A percentile compares a stretch with the other conserved stretches of the same genome.
Conservation (phyloP, 2,888 invertebrate species). For the Ametastegia equiseti region DNA sequence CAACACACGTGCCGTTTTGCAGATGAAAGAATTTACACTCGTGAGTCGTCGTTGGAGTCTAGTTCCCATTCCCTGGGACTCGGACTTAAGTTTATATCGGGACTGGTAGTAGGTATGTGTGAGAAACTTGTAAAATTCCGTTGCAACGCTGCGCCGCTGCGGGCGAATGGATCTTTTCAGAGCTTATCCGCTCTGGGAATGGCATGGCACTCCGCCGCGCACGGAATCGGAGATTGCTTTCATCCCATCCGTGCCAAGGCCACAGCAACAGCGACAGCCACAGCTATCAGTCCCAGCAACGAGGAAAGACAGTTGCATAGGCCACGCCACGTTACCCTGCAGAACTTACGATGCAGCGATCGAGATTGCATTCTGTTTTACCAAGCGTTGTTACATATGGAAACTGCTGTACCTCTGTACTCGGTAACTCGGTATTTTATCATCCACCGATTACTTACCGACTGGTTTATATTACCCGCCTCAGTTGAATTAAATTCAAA, state of each 20-base stretch:
- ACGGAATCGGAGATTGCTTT: constrained; percentile 44
- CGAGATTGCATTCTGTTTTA: neutral
- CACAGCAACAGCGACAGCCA: neutral
- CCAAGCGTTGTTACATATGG: neutral
- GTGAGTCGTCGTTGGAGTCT: neutral
- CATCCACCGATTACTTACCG: neutral
- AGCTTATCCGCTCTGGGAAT: constrained; percentile 43
- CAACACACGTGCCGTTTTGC: no score
- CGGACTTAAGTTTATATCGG: neutral
- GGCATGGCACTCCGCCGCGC: neutral
- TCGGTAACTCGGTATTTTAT: neutral
- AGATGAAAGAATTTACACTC: neutral
- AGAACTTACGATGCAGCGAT: neutral
- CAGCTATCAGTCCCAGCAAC: no score
- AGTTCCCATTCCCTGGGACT: neutral
- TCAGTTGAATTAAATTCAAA: no score
- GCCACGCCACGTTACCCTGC: neutral
- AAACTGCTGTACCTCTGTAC: neutral
- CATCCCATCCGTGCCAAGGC: constrained; percentile 49
- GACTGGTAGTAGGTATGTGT: neutral
- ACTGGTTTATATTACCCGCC: no score
- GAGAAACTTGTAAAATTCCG: constrained; percentile 40
- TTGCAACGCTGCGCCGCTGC: neutral
- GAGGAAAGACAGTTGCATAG: neutral
- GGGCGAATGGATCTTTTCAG: constrained; percentile 17